A percentile compares a stretch with the other conserved stretches of the same genome.
Evolutionary conservation across 2,113 vertebrate genomes (phyloP).

Genomic region (Phaethon lepturus): DNA sequence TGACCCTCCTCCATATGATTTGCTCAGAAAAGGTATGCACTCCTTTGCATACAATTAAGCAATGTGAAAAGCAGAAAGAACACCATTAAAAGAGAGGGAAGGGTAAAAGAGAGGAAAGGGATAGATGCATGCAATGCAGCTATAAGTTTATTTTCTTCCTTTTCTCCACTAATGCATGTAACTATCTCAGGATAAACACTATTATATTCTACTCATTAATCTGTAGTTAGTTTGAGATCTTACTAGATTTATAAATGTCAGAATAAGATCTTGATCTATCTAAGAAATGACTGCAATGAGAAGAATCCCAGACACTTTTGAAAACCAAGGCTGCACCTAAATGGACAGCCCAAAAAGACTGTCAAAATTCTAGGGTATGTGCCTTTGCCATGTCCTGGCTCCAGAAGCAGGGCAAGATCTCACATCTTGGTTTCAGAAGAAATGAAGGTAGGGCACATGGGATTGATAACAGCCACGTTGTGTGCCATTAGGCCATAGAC

Average conservation of each 20-base stretch:
- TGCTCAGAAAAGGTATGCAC: not conserved
- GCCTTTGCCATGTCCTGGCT: not conserved
- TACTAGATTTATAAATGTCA: not conserved
- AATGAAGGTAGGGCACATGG: not conserved
- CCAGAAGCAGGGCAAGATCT: not conserved
- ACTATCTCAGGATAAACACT: not conserved
- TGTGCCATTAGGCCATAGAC: not conserved
- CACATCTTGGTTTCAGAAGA: not conserved
- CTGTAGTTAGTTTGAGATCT: not conserved
- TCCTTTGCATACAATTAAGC: not conserved
- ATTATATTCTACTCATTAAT: not conserved
- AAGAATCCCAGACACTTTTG: not conserved
- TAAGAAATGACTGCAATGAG: not conserved
- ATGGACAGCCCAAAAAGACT: not conserved
- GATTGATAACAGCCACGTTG: not conserved
- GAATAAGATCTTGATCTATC: not conserved
- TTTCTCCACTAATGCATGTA: not conserved
- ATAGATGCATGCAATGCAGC: not conserved
- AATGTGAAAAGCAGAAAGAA: not conserved
- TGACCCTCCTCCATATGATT: not conserved
- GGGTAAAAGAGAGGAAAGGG: not conserved
- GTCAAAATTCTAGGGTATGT: fast-evolving
- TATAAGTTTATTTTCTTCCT: not conserved
- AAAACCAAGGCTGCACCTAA: not conserved
- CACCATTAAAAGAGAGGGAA: not conserved